phyloP scores from a whole-genome alignment of 2,888 invertebrate genomes.

The Subacronicta megacephala region DNA sequence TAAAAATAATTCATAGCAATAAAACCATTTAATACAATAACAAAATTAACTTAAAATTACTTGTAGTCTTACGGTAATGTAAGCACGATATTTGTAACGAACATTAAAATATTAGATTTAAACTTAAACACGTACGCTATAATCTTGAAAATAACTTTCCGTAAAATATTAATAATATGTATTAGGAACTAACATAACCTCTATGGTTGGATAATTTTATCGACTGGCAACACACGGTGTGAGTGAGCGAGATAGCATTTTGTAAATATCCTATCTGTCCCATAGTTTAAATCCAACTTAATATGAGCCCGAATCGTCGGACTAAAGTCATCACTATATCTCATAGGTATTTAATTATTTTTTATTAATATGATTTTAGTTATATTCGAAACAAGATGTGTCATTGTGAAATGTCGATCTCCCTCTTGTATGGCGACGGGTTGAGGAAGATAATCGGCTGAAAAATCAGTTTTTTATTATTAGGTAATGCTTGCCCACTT shows the following conservation, averaged over 20 bases:
- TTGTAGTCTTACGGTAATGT: constrained; percentile 47
- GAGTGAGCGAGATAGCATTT: constrained; percentile 85
- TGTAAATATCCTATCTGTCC: constrained; percentile 87
- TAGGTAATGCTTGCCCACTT: no score
- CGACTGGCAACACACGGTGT: constrained; percentile 72
- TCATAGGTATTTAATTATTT: constrained; percentile 89
- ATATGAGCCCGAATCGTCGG: constrained; percentile 73
- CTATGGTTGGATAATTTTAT: constrained; percentile 33
- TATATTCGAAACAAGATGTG: constrained; percentile 78
- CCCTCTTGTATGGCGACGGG: constrained; percentile 68
- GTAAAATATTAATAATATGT: constrained; percentile 31
- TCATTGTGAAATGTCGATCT: constrained; percentile 77
- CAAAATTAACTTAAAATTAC: constrained; percentile 5
- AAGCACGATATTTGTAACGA: constrained; percentile 48
- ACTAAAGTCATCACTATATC: constrained; percentile 87
- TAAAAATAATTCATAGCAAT: not conserved
- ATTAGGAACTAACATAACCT: constrained; percentile 42
- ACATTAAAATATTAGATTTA: constrained; percentile 68
- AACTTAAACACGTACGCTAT: constrained; percentile 59
- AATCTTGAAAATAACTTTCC: constrained; percentile 46
- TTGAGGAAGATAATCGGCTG: constrained; percentile 50
- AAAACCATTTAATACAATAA: not conserved
- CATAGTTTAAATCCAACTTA: constrained; percentile 86
- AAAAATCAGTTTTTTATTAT: no score
- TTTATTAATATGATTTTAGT: constrained; percentile 82